These are phyloP conservation scores for Palythoa heliodiscus DNA, from an alignment of 92 coral and sea anemone species.

Conservation along the genomic window DNA sequence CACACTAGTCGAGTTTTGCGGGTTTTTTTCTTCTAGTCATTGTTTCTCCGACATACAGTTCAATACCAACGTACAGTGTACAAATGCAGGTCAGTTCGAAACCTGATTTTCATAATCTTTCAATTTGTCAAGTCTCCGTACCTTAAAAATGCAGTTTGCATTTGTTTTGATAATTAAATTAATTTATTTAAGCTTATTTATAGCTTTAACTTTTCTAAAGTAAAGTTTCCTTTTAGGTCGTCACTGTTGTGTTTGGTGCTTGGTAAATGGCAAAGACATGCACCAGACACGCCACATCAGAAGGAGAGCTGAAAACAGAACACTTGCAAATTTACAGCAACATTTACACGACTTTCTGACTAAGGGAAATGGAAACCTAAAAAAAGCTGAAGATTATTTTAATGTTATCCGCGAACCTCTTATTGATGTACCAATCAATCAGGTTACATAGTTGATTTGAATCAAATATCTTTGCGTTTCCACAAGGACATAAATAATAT, in stretches of 20 bases:
- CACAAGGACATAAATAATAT: not conserved
- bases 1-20: not conserved
- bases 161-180: not conserved
- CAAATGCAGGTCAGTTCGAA: too few relatives aligned
- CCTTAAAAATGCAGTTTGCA: not conserved
- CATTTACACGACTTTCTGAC: not conserved
- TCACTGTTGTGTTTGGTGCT: constrained; percentile 14
- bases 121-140: too few relatives aligned
- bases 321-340: not conserved
- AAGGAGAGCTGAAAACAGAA: not conserved
- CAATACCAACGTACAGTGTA: too few relatives aligned
- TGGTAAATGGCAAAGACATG: not conserved
- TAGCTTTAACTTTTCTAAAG: not conserved
- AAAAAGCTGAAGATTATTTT: not conserved
- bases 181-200: not conserved
- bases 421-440: constrained; percentile 6
- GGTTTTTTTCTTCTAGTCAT: too few relatives aligned
- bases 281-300: constrained; percentile 1
- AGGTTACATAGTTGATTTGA: not conserved
- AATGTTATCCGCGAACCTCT: not conserved
- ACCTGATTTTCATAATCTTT: too few relatives aligned
- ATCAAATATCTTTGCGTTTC: not conserved
- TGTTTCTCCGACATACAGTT: too few relatives aligned
- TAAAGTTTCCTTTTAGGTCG: constrained; percentile 16
- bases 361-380: not conserved